Evolutionary conservation across 2,797 vertebrate species (phyloP).

Genomic region (Lagocephalus sceleratus): DNA sequence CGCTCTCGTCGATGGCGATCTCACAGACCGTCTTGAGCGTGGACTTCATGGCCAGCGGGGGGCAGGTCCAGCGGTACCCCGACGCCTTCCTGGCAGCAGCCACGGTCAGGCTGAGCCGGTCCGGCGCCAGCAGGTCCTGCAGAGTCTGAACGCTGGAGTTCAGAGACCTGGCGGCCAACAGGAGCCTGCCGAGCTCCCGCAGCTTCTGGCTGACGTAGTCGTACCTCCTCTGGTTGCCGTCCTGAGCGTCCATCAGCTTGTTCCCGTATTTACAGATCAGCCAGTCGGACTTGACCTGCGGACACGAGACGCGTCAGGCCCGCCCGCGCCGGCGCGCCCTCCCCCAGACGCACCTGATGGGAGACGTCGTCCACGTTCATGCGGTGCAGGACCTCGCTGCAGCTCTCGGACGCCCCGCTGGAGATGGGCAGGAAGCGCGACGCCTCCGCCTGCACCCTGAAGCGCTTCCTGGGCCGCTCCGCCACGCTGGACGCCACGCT

Average conservation of each 20-base stretch:
- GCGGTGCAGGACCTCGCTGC: constrained; percentile 60
- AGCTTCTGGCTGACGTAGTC: constrained; percentile 62
- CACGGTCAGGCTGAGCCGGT: constrained; percentile 38
- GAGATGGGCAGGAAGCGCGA: constrained; percentile 57
- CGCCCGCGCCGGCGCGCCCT: not conserved
- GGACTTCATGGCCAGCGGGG: constrained; percentile 39
- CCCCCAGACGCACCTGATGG: constrained; percentile 36
- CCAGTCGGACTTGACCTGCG: constrained; percentile 63
- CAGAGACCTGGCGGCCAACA: constrained; percentile 50
- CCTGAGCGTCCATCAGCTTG: constrained; percentile 56
- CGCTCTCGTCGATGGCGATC: constrained; percentile 46
- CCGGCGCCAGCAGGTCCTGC: constrained; percentile 44
- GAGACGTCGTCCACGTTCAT: constrained; percentile 63
- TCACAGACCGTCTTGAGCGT: constrained; percentile 52
- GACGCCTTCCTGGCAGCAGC: constrained; percentile 43
- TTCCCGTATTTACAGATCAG: constrained; percentile 65
- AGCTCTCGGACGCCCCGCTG: constrained; percentile 53
- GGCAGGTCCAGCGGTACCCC: constrained; percentile 43
- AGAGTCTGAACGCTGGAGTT: constrained; percentile 36
- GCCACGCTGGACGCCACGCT: not conserved
- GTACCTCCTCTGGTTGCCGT: constrained; percentile 44
- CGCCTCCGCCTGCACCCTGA: constrained; percentile 53
- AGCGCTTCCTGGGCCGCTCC: constrained; percentile 38
- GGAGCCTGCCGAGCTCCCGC: constrained; percentile 51
- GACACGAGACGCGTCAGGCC: not conserved